These are phyloP conservation scores for Linyphia triangularis DNA, from an alignment of 2,888 invertebrate genomes.

Conservation along the genomic window DNA sequence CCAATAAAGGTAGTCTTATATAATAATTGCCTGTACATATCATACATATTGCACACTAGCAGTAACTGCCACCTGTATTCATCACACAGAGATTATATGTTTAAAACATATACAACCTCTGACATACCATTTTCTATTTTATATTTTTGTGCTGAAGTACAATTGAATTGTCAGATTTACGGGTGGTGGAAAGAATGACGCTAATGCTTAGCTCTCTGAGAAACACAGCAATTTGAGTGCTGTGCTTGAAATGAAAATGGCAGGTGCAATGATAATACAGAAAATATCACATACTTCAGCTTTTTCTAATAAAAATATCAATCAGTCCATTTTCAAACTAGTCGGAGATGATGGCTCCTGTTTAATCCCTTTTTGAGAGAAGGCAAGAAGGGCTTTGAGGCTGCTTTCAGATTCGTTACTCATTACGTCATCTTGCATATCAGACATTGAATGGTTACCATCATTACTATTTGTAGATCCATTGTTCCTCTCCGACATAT, in stretches of 20 bases:
- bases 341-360: conserved; percentile 75
- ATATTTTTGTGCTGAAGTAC: conserved; percentile 63
- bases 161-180: conserved; percentile 50
- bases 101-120: conserved; percentile 40
- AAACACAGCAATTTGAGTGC: conserved; percentile 55
- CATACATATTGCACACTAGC: conserved; percentile 75
- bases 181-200: conserved; percentile 55
- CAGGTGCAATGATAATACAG: conserved; percentile 74
- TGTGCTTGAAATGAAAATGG: conserved; percentile 71
- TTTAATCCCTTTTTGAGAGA: conserved; percentile 76
- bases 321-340: conserved; percentile 75
- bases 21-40: conserved; percentile 74
- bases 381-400: conserved; percentile 76
- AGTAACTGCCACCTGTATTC: conserved; percentile 68
- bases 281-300: conserved; percentile 76
- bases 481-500: conserved; percentile 61
- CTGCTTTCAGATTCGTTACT: conserved; percentile 75
- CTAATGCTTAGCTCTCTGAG: conserved; percentile 66
- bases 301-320: conserved; percentile 73
- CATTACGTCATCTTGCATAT: conserved; percentile 69
- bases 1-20: conserved; percentile 53
- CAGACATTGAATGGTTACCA: conserved; percentile 38
- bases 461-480: conserved; percentile 45
- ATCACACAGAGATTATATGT: conserved; percentile 43
- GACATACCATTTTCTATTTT: conserved; percentile 64